Evolutionary conservation across 1,140 invertebrate genomes (phyloP).

Genomic region (Cryptotermes secundus): DNA sequence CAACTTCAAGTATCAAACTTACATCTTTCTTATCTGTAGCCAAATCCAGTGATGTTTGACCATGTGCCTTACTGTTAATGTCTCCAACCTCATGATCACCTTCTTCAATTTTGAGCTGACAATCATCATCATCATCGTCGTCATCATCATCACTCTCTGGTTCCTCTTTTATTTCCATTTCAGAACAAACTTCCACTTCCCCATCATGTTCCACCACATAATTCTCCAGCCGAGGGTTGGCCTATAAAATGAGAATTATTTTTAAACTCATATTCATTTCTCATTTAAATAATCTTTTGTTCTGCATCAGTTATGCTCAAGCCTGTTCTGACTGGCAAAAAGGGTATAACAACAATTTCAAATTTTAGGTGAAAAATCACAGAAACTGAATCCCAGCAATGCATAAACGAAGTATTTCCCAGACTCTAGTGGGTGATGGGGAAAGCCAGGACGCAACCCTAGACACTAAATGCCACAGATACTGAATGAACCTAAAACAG

Average conservation of each 20-base stretch:
- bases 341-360: no score
- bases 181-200: background rate
- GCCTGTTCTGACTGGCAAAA: no score
- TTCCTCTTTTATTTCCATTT: slow-evolving; percentile 21
- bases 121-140: slow-evolving; percentile 39
- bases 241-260: background rate
- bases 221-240: background rate
- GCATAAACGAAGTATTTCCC: no score
- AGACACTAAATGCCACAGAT: no score
- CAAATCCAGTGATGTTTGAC: slow-evolving; percentile 46
- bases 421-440: no score
- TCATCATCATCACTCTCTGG: slow-evolving; percentile 18
- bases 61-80: slow-evolving; percentile 28
- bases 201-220: background rate
- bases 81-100: slow-evolving; percentile 22
- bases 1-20: slow-evolving; percentile 21
- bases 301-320: no score
- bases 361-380: no score
- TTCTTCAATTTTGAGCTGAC: slow-evolving; percentile 38
- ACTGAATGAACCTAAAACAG: no score
- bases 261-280: no score
- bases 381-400: no score
- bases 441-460: no score
- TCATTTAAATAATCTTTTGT: no score
- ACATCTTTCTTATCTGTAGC: slow-evolving; percentile 46